phyloP scores from a whole-genome alignment of 37 sponge, comb jelly and placozoan species.

The Oscarella lobularis region DNA sequence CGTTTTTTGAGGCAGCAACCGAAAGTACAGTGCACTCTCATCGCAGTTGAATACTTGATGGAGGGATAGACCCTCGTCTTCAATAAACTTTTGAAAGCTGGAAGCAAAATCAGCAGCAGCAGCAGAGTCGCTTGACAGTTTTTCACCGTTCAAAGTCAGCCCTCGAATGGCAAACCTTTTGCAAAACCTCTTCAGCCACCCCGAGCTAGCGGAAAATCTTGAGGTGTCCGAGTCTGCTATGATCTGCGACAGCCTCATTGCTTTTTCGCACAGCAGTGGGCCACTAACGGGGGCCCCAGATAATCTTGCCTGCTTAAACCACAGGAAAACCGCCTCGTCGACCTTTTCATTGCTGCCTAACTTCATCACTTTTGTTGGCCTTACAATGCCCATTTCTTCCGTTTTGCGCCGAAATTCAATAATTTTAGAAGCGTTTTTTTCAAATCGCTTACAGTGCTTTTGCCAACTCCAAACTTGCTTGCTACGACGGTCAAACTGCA shows the following conservation, averaged over 20 bases:
- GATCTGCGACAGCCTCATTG: not conserved
- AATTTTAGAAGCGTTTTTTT: not conserved
- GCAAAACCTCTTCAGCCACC: not conserved
- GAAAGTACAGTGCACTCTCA: slow-evolving; percentile 63
- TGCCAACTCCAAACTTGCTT: not conserved
- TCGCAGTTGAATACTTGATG: slow-evolving; percentile 56
- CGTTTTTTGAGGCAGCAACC: slow-evolving; percentile 33
- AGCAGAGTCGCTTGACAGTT: too few relatives aligned
- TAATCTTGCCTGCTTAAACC: not conserved
- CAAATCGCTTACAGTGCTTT: not conserved
- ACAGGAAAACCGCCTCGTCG: not conserved
- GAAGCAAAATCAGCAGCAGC: too few relatives aligned
- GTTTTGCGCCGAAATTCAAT: not conserved
- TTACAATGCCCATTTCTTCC: not conserved
- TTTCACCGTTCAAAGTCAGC: too few relatives aligned
- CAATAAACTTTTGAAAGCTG: too few relatives aligned
- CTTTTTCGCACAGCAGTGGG: not conserved
- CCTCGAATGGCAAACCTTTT: not conserved
- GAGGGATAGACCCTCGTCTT: not conserved
- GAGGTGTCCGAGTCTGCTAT: not conserved
- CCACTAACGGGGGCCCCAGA: not conserved
- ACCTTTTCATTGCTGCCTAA: not conserved
- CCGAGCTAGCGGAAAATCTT: not conserved
- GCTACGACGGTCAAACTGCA: not conserved
- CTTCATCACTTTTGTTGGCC: not conserved